Evolutionary conservation across 2,888 invertebrate genomes (phyloP).

Genomic region (Serrognathus titanus): DNA sequence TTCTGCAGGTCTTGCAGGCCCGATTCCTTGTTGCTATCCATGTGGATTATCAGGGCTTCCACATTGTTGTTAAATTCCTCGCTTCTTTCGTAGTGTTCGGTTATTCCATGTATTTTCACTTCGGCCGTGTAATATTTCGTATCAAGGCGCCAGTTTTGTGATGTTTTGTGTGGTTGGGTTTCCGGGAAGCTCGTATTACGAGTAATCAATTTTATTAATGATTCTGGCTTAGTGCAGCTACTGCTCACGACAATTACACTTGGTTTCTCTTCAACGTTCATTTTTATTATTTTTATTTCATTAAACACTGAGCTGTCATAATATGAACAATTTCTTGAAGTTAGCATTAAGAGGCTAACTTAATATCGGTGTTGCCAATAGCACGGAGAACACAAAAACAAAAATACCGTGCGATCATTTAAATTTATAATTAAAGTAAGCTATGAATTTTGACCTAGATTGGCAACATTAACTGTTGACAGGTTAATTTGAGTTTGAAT

Average conservation of each 20-base stretch:
- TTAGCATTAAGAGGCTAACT: no score
- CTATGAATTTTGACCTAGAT: no score
- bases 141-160: constrained; percentile 57
- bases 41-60: constrained; percentile 62
- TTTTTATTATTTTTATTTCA: constrained; percentile 2
- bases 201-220: constrained; percentile 45
- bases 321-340: no score
- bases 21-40: constrained; percentile 56
- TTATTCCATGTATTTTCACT: constrained; percentile 56
- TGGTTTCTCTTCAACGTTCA: constrained; percentile 34
- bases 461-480: no score
- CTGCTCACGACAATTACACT: constrained; percentile 43
- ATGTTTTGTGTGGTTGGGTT: constrained; percentile 27
- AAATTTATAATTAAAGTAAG: no score
- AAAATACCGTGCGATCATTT: no score
- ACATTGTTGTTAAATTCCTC: constrained; percentile 51
- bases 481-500: no score
- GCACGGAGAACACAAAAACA: no score
- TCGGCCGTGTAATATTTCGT: constrained; percentile 71
- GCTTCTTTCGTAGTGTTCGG: constrained; percentile 48
- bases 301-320: no score
- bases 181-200: constrained; percentile 33
- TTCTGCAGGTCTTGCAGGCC: constrained; percentile 42
- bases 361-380: no score
- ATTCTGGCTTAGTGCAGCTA: constrained; percentile 45